A percentile compares a stretch with the other conserved stretches of the same genome.
These are phyloP conservation scores for Ametastegia equiseti DNA, from an alignment of 2,888 invertebrate species.

Conservation along the genomic window DNA sequence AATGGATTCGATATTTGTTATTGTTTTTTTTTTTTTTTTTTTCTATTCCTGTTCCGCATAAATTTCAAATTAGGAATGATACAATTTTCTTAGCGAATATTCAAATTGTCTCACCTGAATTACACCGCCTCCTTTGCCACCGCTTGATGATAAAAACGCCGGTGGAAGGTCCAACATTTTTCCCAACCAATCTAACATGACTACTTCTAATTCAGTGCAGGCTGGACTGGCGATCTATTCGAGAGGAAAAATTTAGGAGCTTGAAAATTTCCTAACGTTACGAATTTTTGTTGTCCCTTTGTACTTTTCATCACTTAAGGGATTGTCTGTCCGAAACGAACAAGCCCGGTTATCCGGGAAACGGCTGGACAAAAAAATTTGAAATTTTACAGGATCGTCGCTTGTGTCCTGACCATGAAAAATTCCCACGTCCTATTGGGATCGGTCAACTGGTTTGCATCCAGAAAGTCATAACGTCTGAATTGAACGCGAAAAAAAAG, in stretches of 20 bases:
- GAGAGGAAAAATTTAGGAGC: constrained; percentile 54
- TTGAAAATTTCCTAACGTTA: background rate
- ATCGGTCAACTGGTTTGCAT: too few species aligned
- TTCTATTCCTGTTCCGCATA: too few species aligned
- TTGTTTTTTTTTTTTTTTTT: too few species aligned
- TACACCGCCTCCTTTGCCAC: constrained; percentile 91
- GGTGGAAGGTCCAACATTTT: constrained; percentile 93
- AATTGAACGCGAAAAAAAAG: too few species aligned
- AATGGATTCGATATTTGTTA: background rate
- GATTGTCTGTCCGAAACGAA: too few species aligned
- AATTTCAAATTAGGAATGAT: too few species aligned
- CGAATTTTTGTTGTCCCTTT: background rate
- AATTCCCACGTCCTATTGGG: too few species aligned
- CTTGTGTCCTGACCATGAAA: too few species aligned
- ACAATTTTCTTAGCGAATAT: too few species aligned
- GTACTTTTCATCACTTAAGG: background rate
- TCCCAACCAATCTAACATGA: constrained; percentile 97
- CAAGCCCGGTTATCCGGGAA: background rate
- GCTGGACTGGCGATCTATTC: constrained; percentile 96
- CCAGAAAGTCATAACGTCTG: too few species aligned
- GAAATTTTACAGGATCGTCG: too few species aligned
- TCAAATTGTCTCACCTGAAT: constrained; percentile 78
- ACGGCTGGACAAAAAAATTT: too few species aligned
- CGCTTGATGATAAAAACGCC: constrained; percentile 88
- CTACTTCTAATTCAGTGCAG: constrained; percentile 96